A percentile compares a stretch with the other conserved stretches of the same genome.
phyloP scores from a whole-genome alignment of 2,888 invertebrate species.

The Melanchra persicariae region DNA sequence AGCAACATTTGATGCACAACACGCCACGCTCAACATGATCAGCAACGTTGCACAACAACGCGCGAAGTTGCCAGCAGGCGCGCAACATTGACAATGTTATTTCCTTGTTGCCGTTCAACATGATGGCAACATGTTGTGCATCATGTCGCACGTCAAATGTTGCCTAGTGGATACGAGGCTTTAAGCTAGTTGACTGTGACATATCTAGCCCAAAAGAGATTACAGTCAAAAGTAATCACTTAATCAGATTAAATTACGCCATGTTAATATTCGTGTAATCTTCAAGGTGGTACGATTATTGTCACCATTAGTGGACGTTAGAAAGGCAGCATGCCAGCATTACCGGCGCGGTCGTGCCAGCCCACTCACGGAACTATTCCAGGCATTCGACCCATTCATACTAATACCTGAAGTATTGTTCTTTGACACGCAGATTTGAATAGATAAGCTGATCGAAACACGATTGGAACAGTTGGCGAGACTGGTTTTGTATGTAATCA shows the following conservation, averaged over 20 bases:
- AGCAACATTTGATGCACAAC: too few species aligned
- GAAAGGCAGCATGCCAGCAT: conserved; percentile 57
- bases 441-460: conserved; percentile 57
- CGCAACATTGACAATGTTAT: too few species aligned
- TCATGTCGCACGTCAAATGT: too few species aligned
- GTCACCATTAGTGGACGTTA: conserved; percentile 57
- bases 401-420: conserved; percentile 62
- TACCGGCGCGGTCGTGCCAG: conserved; percentile 59
- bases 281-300: conserved; percentile 51
- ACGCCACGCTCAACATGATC: too few species aligned
- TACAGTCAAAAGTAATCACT: conserved; percentile 20
- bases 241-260: conserved; percentile 36
- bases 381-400: conserved; percentile 69
- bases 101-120: too few species aligned
- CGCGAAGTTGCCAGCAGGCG: too few species aligned
- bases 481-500: conserved; percentile 52
- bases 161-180: too few species aligned
- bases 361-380: conserved; percentile 73
- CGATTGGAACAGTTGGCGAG: conserved; percentile 43
- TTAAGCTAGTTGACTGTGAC: too few species aligned
- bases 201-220: background rate
- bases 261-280: conserved; percentile 42
- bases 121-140: too few species aligned
- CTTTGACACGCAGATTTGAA: conserved; percentile 60
- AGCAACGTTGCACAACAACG: too few species aligned